Evolutionary conservation across 2,113 vertebrate genomes (phyloP), one percentile per base, ranked within the genome.

Genomic region (Nansenia antarctica): DNA sequence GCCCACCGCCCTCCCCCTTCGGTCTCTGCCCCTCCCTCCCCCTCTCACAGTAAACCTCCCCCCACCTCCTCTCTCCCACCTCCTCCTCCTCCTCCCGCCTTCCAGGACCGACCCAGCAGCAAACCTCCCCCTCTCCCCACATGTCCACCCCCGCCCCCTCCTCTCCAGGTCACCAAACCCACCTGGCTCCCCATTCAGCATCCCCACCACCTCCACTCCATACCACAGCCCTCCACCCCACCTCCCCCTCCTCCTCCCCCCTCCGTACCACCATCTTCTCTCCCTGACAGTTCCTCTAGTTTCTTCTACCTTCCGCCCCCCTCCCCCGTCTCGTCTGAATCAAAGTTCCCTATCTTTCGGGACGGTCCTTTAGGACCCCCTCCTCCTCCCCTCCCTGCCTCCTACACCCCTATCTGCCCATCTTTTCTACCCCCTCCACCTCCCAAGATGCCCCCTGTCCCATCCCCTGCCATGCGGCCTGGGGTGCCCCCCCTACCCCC

Each of bases 371-470:
- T 90, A 9, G 86, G 86, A 24, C 82, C 84, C 31, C 87, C 86
- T 31, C 88, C 89, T 0, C 88, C 76, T 0, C 70, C 90, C 72
- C 87, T 90, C 0, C 87, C 83, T 0, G 74, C 86, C 14, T 85
- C 81, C 35, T 67, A 80, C 11, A 77, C 77, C 26, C 82, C 87
- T 3, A 88, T 31, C 59, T 58, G 79, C 58, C 79, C 87, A 24
- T 9, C 85, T 70, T 45, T 78, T 70, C 57, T 90, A 8, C 85
- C 92, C 0, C 84, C 80, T n/a, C 89, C 92, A 1, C 85, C 83
- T 1, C 90, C 89, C 8, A 96, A 95, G 61, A 78, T 90, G 1
- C 86, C 93, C 0, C 83, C 89, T 26, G 52, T 92, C 78, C 88
- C 92, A 24, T 82, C 90, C 0, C 88, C 91, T 5, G 12, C 84